Evolutionary conservation across 2,888 invertebrate genomes (phyloP).

Genomic region (Quadriops clusia): DNA sequence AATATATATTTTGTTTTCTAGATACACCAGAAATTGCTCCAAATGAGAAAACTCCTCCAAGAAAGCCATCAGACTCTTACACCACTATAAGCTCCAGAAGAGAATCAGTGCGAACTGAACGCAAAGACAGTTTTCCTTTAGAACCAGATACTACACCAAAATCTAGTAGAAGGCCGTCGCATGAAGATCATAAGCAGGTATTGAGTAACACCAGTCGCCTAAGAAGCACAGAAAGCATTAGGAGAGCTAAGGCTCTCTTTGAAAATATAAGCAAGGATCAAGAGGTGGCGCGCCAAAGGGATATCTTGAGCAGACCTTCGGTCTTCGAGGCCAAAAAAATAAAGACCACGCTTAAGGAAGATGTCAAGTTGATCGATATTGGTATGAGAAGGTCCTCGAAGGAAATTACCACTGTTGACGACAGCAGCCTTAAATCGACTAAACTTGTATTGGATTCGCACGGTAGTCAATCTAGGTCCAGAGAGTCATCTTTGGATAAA

Average conservation of each 20-base stretch:
- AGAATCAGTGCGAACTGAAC: constrained; percentile 8
- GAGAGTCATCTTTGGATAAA: constrained; percentile 14
- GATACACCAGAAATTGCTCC: constrained; percentile 12
- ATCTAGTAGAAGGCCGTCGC: constrained; percentile 31
- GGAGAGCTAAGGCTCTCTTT: constrained; percentile 58
- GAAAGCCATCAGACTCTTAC: constrained; percentile 19
- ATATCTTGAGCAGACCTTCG: constrained; percentile 42
- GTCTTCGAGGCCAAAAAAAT: constrained; percentile 33
- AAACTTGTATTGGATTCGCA: no score
- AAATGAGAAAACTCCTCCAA: constrained; percentile 20
- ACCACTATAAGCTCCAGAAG: constrained; percentile 9
- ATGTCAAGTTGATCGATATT: constrained; percentile 39
- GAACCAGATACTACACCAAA: constrained; percentile 25
- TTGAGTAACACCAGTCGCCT: constrained; percentile 30
- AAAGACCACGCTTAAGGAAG: constrained; percentile 15
- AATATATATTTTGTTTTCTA: no score
- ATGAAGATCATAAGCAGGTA: constrained; percentile 25
- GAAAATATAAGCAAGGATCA: constrained; percentile 44
- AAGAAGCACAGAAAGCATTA: constrained; percentile 52
- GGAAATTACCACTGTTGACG: no score
- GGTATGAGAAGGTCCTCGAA: no score
- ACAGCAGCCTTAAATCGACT: no score
- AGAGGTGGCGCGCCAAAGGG: constrained; percentile 32
- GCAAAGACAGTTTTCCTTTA: constrained; percentile 16
- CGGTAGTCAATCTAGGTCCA: constrained; percentile 8